Evolutionary conservation across 1,140 invertebrate genomes (phyloP).

Genomic region (Drosophila guanche): DNA sequence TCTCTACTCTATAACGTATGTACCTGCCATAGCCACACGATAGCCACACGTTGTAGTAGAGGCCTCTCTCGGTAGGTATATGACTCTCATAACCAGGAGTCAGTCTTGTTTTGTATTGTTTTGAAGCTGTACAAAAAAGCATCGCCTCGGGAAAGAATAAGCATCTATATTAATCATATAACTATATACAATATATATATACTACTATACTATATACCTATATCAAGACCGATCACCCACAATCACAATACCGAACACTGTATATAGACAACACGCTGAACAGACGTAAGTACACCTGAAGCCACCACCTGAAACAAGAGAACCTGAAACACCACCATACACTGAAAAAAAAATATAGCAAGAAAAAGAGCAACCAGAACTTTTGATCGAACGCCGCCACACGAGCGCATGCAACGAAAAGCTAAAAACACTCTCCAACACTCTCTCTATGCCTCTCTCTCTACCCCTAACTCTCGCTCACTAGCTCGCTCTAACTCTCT

Average conservation of each 20-base stretch:
- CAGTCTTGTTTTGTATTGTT: conserved; percentile 26
- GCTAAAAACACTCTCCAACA: conserved; percentile 49
- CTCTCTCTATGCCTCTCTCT: conserved; percentile 21
- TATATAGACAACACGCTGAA: conserved; percentile 66
- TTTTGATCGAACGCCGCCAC: conserved; percentile 47
- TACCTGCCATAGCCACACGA: conserved; percentile 27
- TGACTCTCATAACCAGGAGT: conserved; percentile 17
- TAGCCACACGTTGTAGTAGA: conserved; percentile 23
- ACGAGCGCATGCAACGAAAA: conserved; percentile 49
- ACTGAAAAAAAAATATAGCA: conserved; percentile 14
- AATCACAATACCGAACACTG: conserved; percentile 62
- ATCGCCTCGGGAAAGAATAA: conserved; percentile 19
- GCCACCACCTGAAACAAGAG: conserved; percentile 19
- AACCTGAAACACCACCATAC: conserved; percentile 18
- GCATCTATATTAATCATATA: conserved; percentile 41
- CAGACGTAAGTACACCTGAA: conserved; percentile 72
- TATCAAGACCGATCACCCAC: conserved; percentile 52
- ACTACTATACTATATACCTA: conserved; percentile 23
- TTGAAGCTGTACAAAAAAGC: conserved; percentile 44
- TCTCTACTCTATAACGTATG: neutral
- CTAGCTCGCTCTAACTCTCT: conserved; percentile 26
- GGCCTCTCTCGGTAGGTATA: conserved; percentile 55
- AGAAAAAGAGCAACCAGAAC: conserved; percentile 52
- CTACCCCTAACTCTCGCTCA: conserved; percentile 7
- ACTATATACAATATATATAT: conserved; percentile 30